Base-by-base conservation (phyloP, 2,113 vertebrate species). In the Xenus cinereus region DNA sequence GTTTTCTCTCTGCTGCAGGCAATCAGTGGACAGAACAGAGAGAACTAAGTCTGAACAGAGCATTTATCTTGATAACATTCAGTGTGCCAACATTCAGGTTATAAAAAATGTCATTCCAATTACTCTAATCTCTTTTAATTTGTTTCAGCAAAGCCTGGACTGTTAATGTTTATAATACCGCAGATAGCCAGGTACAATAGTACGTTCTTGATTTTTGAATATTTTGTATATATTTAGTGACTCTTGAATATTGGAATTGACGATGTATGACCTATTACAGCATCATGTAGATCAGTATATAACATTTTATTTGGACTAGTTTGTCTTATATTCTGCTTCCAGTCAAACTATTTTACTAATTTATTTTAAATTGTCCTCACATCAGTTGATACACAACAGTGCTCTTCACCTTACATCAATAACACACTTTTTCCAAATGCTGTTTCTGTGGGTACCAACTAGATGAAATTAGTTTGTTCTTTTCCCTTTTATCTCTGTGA, bases 101-200 rank as follows among this genome's bases (percentile, higher is more conserved):
- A 84, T 84, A 87, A 95, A 94, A 87, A 92, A 68, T 88, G 46
- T 73, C 79, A 84, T 91, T 90, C 75, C 89, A 95, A 62, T 94
- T 87, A 73, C 37, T 71, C 48, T 87, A 89, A 94, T 89, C 66
- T 89, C 43, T 79, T 76, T 66, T 86, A 84, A 86, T 69, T 95
- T 77, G 35, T 80, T 90, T 91, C 82, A 90, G 32, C 30, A 72
- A 89, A 94, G 41, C 0, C 1, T 90, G 41, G 75, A 53, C 33
- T 51, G 39, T 79, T 87, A 73, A 84, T 39, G 51, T 41, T 92
- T 81, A 20, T 41, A 39, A 48, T 64, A 39, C 35, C 8, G 1
- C 83, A 72, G 50, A 46, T 41, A 12, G 46, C 19, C 0, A 0
- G 6, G 33, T 77, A 27, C 15, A 53, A 33, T 21, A 41, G 7